Percentiles rank a stretch among this genome's conserved stretches.
Conservation (phyloP, 2,113 vertebrate genomes). For the Trochalopteron elliotii region DNA sequence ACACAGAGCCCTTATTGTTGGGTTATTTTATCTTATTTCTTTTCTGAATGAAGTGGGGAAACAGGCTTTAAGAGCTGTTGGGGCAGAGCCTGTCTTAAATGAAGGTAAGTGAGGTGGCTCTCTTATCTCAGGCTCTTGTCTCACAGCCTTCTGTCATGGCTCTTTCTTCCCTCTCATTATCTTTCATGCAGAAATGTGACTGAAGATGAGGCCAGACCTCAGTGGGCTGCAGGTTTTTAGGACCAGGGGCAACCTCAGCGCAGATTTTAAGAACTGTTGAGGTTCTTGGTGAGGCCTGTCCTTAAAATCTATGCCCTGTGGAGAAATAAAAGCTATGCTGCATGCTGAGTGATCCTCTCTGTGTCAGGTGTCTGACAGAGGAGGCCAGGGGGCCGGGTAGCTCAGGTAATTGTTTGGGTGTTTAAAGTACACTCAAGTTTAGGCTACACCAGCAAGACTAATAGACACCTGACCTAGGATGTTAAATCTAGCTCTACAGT, state of each 20-base stretch:
- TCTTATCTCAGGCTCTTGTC: not conserved
- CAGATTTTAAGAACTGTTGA: not conserved
- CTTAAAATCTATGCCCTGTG: not conserved
- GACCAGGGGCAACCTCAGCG: not conserved
- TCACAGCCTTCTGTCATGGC: not conserved
- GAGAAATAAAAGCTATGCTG: not conserved
- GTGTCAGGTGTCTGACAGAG: not conserved
- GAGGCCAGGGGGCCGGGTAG: not conserved
- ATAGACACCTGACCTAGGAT: not conserved
- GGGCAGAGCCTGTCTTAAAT: not conserved
- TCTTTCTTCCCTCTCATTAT: not conserved
- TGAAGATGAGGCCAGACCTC: not conserved
- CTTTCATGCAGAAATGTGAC: not conserved
- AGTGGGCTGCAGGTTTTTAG: not conserved
- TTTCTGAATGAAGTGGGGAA: not conserved
- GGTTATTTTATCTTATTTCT: constrained; percentile 2
- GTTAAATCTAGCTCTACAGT: not conserved
- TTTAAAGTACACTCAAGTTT: not conserved
- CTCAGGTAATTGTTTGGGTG: not conserved
- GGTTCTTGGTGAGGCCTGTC: not conserved
- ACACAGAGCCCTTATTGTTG: constrained; percentile 4
- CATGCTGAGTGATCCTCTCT: not conserved
- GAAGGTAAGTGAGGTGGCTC: not conserved
- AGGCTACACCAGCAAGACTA: not conserved
- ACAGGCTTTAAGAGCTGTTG: not conserved